phyloP scores from a whole-genome alignment of 2,113 vertebrate species.

The Castor canadensis region DNA sequence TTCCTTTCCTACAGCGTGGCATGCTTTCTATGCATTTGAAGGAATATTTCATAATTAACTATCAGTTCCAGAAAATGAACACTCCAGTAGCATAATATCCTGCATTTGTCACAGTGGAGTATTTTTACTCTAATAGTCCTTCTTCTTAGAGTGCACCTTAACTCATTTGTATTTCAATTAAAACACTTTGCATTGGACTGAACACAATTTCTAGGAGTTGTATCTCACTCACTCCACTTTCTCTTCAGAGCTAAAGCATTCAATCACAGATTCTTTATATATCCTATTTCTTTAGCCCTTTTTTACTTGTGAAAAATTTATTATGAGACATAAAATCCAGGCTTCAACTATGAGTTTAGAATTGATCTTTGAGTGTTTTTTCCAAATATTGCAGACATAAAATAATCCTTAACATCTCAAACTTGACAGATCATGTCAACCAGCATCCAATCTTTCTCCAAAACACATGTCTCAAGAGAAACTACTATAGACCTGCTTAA shows the following conservation, averaged over 20 bases:
- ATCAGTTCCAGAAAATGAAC: background rate
- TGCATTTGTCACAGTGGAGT: background rate
- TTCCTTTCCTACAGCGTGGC: background rate
- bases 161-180: background rate
- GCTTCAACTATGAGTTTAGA: constrained; percentile 30
- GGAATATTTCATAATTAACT: background rate
- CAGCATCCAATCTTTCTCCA: background rate
- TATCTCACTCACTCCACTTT: background rate
- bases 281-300: background rate
- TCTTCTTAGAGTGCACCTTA: background rate
- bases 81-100: background rate
- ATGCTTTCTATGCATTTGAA: background rate
- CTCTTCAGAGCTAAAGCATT: background rate
- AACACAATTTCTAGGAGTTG: background rate
- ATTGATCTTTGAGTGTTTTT: constrained; percentile 7
- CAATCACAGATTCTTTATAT: background rate
- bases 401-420: background rate
- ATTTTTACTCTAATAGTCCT: background rate
- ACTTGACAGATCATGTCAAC: background rate
- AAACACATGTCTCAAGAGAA: background rate
- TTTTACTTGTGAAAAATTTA: constrained; percentile 54
- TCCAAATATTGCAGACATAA: background rate
- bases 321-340: constrained; percentile 26
- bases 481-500: background rate
- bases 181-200: background rate